These are phyloP conservation scores for Aplodontia rufa DNA, from an alignment of 2,113 vertebrate species.

Conservation along the genomic window DNA sequence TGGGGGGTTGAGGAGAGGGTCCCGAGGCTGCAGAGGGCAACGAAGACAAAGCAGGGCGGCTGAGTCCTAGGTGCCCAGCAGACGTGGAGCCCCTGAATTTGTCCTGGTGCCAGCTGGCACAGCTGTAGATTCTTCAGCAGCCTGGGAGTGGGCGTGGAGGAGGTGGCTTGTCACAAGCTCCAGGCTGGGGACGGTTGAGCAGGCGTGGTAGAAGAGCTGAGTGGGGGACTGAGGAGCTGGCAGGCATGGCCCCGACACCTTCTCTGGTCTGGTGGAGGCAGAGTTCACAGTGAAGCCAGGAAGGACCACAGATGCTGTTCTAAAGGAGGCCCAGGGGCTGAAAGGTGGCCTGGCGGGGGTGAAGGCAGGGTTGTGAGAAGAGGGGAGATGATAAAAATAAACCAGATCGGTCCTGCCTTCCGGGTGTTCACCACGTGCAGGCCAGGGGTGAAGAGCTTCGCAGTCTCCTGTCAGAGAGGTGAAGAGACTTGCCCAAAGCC, in stretches of 20 bases:
- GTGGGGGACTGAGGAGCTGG: not conserved
- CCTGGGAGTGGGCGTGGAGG: slow-evolving; percentile 73
- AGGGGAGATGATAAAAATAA: not conserved
- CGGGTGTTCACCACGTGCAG: not conserved
- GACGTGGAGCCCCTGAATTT: slow-evolving; percentile 3
- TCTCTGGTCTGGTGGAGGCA: not conserved
- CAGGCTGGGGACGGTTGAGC: not conserved
- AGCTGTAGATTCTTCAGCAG: slow-evolving; percentile 54
- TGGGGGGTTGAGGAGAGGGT: not conserved
- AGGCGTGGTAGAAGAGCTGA: slow-evolving; percentile 3
- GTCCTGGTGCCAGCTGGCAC: slow-evolving; percentile 56
- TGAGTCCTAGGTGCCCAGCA: not conserved
- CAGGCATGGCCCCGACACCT: not conserved
- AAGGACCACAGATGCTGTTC: not conserved
- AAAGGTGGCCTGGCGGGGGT: not conserved
- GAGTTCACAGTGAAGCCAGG: not conserved
- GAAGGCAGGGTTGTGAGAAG: not conserved
- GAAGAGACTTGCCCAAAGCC: not conserved
- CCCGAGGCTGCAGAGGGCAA: not conserved
- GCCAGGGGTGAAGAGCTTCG: not conserved
- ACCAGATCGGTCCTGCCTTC: not conserved
- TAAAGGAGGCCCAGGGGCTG: slow-evolving; percentile 16
- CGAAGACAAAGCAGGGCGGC: not conserved
- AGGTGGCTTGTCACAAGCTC: slow-evolving; percentile 53
- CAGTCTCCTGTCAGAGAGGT: not conserved